These are phyloP conservation scores for Elgonia sp. DNA, from an alignment of 2,888 invertebrate species.

Conservation along the genomic window DNA sequence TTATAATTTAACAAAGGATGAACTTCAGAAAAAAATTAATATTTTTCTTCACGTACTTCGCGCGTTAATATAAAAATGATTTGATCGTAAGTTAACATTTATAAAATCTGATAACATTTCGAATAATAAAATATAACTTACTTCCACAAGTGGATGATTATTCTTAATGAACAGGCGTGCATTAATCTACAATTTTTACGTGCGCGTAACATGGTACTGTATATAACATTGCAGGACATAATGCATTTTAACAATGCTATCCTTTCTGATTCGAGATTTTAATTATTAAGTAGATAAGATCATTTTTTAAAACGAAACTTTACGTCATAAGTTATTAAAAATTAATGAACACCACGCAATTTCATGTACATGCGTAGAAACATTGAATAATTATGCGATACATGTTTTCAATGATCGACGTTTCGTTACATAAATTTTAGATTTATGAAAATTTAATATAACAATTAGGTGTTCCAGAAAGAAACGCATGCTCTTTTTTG, in stretches of 20 bases:
- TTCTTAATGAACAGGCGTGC: constrained; percentile 61
- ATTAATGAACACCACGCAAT: constrained; percentile 39
- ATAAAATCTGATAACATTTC: constrained; percentile 41
- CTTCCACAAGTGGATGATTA: constrained; percentile 49
- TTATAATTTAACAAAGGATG: background rate
- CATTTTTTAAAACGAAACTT: constrained; percentile 50
- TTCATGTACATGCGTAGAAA: background rate
- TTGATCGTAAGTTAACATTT: constrained; percentile 46
- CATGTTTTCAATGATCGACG: background rate
- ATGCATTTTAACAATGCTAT: constrained; percentile 54
- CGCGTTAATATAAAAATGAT: constrained; percentile 34
- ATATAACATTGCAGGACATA: constrained; percentile 50
- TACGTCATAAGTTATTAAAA: constrained; percentile 52
- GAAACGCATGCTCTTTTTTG: too few species aligned
- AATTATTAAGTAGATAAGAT: constrained; percentile 64
- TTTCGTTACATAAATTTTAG: background rate
- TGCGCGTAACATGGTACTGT: constrained; percentile 45
- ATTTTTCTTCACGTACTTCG: background rate
- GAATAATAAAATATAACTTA: constrained; percentile 60
- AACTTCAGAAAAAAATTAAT: background rate
- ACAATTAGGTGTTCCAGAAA: background rate
- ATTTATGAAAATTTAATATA: background rate
- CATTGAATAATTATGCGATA: background rate
- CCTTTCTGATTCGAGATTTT: constrained; percentile 61
- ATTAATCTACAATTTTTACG: constrained; percentile 64